phyloP scores from a whole-genome alignment of 2,113 vertebrate species.

The Ageneiosus marmoratus region DNA sequence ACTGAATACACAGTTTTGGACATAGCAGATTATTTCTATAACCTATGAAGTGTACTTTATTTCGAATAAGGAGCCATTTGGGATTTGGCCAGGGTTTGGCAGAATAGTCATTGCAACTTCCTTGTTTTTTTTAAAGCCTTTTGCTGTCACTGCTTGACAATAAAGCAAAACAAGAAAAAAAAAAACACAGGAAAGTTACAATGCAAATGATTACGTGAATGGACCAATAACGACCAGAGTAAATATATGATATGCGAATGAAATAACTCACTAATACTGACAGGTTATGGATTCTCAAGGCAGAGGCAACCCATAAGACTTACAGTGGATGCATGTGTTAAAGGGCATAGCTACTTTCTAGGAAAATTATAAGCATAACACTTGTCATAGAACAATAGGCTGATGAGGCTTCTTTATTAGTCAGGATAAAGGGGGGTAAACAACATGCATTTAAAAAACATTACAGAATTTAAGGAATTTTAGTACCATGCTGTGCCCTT shows the following conservation, averaged over 20 bases:
- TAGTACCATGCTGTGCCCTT: constrained; percentile 63
- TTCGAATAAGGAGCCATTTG: constrained; percentile 13
- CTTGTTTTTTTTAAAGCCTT: constrained; percentile 55
- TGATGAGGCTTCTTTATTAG: background rate
- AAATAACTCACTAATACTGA: constrained; percentile 64
- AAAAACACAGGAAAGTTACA: constrained; percentile 68
- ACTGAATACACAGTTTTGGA: constrained; percentile 25
- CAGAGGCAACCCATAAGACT: constrained; percentile 64
- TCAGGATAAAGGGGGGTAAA: background rate
- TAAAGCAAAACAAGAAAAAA: constrained; percentile 30
- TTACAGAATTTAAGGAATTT: constrained; percentile 33
- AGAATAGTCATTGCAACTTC: constrained; percentile 74
- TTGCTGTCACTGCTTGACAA: constrained; percentile 66
- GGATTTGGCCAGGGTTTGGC: constrained; percentile 58
- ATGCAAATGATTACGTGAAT: constrained; percentile 65
- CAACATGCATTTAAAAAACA: background rate
- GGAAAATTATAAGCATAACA: background rate
- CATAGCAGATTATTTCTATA: constrained; percentile 6
- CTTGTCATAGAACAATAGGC: background rate
- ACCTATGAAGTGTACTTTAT: constrained; percentile 25
- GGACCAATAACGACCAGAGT: constrained; percentile 56
- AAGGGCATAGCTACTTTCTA: constrained; percentile 69
- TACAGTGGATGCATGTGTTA: constrained; percentile 73
- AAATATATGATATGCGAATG: constrained; percentile 62
- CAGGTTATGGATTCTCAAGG: constrained; percentile 61